phyloP scores from a whole-genome alignment of 2,113 vertebrate genomes.

The Circaetus gallicus region DNA sequence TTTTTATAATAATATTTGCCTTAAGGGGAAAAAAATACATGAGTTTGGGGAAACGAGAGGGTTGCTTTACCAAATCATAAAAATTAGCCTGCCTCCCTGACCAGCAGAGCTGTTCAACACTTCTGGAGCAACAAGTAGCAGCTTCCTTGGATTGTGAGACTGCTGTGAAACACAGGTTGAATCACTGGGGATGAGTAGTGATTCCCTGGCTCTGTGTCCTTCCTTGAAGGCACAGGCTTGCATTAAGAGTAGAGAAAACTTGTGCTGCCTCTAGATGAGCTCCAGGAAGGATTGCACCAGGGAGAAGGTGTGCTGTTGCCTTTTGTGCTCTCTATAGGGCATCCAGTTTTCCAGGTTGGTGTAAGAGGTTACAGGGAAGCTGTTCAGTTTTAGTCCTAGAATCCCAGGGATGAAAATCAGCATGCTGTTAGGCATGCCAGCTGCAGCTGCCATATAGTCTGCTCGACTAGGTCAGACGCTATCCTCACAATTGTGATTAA shows the following conservation, averaged over 20 bases:
- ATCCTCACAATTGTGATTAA: background rate
- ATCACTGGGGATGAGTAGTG: background rate
- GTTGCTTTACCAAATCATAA: background rate
- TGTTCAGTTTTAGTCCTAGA: background rate
- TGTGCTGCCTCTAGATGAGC: background rate
- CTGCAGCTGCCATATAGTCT: background rate
- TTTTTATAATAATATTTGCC: background rate
- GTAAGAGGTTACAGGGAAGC: background rate
- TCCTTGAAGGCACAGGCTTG: background rate
- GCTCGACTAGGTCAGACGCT: background rate
- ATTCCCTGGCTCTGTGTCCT: background rate
- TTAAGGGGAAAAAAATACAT: accelerated
- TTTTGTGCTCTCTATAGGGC: background rate
- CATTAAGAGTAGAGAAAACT: background rate
- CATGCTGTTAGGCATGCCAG: background rate
- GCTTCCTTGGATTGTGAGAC: background rate
- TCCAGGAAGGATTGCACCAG: background rate
- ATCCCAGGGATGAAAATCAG: background rate
- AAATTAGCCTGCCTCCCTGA: background rate
- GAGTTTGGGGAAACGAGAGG: background rate
- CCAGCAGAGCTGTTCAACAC: background rate
- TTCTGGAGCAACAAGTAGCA: background rate
- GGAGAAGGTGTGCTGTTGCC: background rate
- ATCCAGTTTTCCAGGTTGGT: background rate
- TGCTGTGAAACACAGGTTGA: background rate